Conservation (phyloP, 2,113 vertebrate species). For the Aptenodytes patagonicus region DNA sequence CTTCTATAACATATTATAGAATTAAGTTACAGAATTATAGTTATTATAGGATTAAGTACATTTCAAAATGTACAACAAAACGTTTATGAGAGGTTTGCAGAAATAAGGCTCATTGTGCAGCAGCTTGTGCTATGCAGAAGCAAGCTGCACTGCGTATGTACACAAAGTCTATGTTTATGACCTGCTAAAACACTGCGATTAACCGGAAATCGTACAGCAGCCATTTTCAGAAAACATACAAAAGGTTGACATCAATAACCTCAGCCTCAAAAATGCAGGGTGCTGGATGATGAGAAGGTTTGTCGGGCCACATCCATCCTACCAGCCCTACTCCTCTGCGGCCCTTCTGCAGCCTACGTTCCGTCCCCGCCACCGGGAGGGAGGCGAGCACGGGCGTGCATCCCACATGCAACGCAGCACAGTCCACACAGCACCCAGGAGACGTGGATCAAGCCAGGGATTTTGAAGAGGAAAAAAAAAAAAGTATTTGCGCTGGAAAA, state of each 20-base stretch:
- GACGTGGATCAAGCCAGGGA: neutral
- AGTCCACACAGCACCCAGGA: neutral
- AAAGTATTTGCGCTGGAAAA: neutral
- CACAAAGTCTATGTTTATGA: neutral
- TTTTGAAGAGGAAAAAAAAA: neutral
- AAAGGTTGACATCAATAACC: neutral
- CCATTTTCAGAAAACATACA: neutral
- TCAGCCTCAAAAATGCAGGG: neutral
- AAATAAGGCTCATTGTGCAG: neutral
- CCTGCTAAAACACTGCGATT: neutral
- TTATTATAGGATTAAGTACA: neutral
- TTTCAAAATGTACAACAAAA: neutral
- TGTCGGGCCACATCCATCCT: neutral
- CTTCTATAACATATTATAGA: neutral
- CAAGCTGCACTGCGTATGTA: rapidly evolving
- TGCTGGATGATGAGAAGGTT: neutral
- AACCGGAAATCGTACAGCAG: neutral
- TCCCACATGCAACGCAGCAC: rapidly evolving
- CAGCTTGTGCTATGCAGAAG: neutral
- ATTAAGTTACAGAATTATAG: neutral
- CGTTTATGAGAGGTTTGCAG: neutral
- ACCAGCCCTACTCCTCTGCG: neutral
- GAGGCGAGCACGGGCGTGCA: rapidly evolving
- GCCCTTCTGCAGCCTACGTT: rapidly evolving
- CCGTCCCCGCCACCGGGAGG: rapidly evolving